Base-by-base conservation (phyloP, 2,797 vertebrate genomes). In the Eulemur rubriventer region DNA sequence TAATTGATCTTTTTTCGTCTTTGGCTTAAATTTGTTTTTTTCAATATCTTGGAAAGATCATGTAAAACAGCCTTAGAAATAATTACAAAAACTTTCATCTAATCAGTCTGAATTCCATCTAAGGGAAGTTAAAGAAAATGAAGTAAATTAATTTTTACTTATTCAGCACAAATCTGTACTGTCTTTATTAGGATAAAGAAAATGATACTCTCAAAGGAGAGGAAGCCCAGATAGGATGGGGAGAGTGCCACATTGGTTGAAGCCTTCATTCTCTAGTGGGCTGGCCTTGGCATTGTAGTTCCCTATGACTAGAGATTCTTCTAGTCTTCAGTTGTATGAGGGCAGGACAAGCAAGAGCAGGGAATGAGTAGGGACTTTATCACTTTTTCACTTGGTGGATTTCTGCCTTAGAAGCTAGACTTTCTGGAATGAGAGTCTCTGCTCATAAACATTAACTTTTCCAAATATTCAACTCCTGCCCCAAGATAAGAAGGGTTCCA, bases 61-160 rank as follows among this genome's bases (percentile, higher is more conserved):
- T 59, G 43, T 83, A 87, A 91, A 97, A 43, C 13, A 94, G 46
- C 2, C 55, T 96, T 89, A 88, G 84, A 92, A 93, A 93, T 93
- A 80, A 96, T 94, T 96, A 57, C 33, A 93, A 41, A 95, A 85
- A 82, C 18, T 96, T 89, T 94, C 57, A 87, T 57, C 72, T 95
- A 92, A 91, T 96, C 76, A 86, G 17, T 75, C 63, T 89, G 73
- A 91, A 96, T 82, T 96, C 88, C 69, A 50, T 94, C 38, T 85
- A 96, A 91, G 38, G n/a, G 8, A 89, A 83, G 38, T 83, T 94
- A 91, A 95, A 89, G 57, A 87, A 96, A 97, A 80, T 70, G 2
- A 94, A 96, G 73, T 93, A 87, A 89, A 43, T 94, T 82, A 80
- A 86, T 80, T 94, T 55, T 82, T 38, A 76, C 52, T 80, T 89